Evolutionary conservation across 1,140 invertebrate genomes (phyloP).

Genomic region (Mylabris phalerata): DNA sequence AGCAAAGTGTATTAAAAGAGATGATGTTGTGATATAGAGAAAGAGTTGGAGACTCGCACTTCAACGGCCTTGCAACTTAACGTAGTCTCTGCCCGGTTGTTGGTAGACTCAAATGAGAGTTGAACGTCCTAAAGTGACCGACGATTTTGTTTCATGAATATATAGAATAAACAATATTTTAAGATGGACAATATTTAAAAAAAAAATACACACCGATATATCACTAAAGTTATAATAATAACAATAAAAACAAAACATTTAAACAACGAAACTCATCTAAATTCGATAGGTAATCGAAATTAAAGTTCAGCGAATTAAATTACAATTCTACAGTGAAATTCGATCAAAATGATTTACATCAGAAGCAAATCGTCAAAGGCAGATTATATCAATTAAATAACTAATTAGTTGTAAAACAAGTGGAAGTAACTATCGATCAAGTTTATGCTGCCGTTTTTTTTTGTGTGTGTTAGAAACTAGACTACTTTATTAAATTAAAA

Average conservation of each 20-base stretch:
- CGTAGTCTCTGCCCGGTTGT: conserved; percentile 15
- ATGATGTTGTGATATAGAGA: not conserved
- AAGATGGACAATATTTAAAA: conserved; percentile 21
- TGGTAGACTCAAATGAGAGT: conserved; percentile 30
- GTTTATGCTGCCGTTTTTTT: conserved; percentile 4
- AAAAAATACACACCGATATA: not conserved
- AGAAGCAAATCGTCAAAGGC: conserved; percentile 12
- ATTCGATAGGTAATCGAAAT: no score
- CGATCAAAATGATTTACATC: conserved; percentile 5
- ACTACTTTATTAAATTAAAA: conserved; percentile 6
- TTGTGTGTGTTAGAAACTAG: not conserved
- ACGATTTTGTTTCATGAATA: conserved; percentile 32
- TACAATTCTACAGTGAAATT: not conserved
- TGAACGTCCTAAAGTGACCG: conserved; percentile 34
- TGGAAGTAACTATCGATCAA: conserved; percentile 15
- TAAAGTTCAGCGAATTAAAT: no score
- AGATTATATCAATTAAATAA: conserved; percentile 16
- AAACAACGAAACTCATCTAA: no score
- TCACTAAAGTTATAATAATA: no score
- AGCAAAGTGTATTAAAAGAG: conserved; percentile 17
- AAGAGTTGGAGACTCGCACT: conserved; percentile 15
- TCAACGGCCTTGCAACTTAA: conserved; percentile 30
- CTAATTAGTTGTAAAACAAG: conserved; percentile 17
- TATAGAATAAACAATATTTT: conserved; percentile 33
- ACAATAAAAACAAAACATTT: no score